These are phyloP conservation scores for Tragelaphus scriptus DNA, from an alignment of 2,113 vertebrate genomes.

Conservation along the genomic window DNA sequence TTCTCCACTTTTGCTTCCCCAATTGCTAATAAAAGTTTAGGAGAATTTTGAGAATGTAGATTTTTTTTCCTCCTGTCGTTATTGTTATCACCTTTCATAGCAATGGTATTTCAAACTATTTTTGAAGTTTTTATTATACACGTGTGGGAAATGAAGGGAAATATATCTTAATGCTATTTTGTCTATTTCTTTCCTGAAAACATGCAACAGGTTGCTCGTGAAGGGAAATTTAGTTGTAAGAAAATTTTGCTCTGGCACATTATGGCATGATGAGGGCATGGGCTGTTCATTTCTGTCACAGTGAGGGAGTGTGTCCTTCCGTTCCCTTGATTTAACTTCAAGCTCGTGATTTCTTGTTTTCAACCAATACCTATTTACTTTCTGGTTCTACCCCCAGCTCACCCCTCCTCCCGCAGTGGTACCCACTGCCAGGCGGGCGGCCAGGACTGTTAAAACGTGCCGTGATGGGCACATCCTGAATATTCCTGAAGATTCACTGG, in stretches of 20 bases:
- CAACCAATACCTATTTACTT: neutral
- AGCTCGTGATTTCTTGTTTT: neutral
- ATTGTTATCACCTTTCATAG: neutral
- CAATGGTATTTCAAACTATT: neutral
- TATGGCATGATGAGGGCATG: neutral
- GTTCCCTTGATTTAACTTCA: neutral
- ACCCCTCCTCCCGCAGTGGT: neutral
- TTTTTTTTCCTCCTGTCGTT: fast-evolving
- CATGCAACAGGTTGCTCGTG: neutral
- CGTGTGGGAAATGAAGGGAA: neutral
- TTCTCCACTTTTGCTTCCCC: neutral
- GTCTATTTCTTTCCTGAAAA: neutral
- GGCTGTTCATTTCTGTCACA: neutral
- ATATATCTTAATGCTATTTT: neutral
- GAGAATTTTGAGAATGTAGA: neutral
- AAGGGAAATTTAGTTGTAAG: neutral
- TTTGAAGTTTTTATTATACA: neutral
- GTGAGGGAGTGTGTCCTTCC: neutral
- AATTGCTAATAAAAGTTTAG: neutral
- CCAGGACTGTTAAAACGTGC: fast-evolving
- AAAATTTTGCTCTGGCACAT: neutral
- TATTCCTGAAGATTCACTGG: neutral
- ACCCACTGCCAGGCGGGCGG: fast-evolving
- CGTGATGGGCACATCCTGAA: neutral
- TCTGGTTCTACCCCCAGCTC: neutral